Evolutionary conservation across 1,140 invertebrate species (phyloP), one percentile per base, ranked within the genome.

Genomic region (Thaumetopoea pityocampa): DNA sequence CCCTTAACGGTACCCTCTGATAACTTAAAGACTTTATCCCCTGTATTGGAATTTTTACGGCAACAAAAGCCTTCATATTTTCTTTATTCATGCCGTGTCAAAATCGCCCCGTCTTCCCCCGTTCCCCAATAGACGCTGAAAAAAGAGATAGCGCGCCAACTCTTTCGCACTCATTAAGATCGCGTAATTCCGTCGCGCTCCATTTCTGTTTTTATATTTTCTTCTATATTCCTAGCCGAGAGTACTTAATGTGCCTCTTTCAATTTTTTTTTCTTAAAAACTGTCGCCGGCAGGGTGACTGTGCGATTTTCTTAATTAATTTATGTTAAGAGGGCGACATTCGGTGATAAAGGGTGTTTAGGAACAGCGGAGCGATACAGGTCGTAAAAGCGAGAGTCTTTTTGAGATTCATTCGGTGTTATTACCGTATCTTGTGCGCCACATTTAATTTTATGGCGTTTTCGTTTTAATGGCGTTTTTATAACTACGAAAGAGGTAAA

Each of bases 11-110:
- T 57, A 50, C 58, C 70, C 70, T 61, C 67, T 78, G 77, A 83
- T 83, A 81, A 79, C 77, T 81, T 81, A 81, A 83, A 83, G 74
- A 83, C 79, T 83, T 81, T 73, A 83, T 83, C 77, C 77, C 74
- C 63, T 76, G 70, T 78, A 76, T 61, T 69, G 74, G 77, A 83
- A 83, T 83, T 83, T 83, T 83, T 83, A 83, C 77, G 68, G 72
- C 64, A 73, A 83, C 78, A 82, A 83, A 80, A 79, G 72, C 79
- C 60, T 79, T 81, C 79, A 83, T 83, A 83, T 83, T 83, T 83
- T 83, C 79, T 83, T 83, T 83, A 81, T 83, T 83, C 79, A 71
- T 77, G 51, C 67, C 79, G 76, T 79, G 79, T 80, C 77, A 76
- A 80, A 83, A 79, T 83, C 72, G 66, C 63, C 70, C 59, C 60